Evolutionary conservation across 1,140 invertebrate genomes (phyloP), one percentile per base, ranked within the genome.

Genomic region (Pectinophora gossypiella): DNA sequence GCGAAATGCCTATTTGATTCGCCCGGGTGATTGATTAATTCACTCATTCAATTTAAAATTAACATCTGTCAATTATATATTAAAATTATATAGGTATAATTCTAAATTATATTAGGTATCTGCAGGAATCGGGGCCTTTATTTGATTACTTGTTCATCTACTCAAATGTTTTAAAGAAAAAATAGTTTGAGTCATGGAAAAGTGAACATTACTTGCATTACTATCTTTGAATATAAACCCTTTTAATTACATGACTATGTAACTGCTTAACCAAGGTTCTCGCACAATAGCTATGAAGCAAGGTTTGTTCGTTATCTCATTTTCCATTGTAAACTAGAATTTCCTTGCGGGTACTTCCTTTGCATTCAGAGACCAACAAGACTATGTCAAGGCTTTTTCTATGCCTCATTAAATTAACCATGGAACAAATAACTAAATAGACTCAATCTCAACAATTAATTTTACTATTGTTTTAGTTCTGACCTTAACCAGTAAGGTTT

Each of bases 381-480:
- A 80, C 64, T 73, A 55, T 71, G 76, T 70, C 76, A 80, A 73
- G 72, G 74, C 50, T 48, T 32, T 21, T 57, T 61, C 48, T 23
- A 56, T 60, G 48, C 53, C 56, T 63, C 58, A 57, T 57, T 68
- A 59, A 58, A 35, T 27, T 68, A 72, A 48, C 55, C 58, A 51
- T 66, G 56, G 61, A 66, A 61, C 51, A 57, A 68, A 61, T 65
- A 59, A 61, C 60, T 68, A 59, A 64, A 66, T 58, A 67, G 52
- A 59, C 53, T 63, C 68, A 56, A 66, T 66, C 58, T 68, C 52
- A 61, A 57, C 32, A 54, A 64, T 54, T 60, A 61, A 67, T 58
- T 61, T 65, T 52, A 65, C 65, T 52, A 68, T 72, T 72, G 63
- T 72, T 64, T 62, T 46, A 54, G 20, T n/a, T 27, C 13, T 52